Conservation (phyloP, 1,140 invertebrate species). For the Camponotus vicinus region DNA sequence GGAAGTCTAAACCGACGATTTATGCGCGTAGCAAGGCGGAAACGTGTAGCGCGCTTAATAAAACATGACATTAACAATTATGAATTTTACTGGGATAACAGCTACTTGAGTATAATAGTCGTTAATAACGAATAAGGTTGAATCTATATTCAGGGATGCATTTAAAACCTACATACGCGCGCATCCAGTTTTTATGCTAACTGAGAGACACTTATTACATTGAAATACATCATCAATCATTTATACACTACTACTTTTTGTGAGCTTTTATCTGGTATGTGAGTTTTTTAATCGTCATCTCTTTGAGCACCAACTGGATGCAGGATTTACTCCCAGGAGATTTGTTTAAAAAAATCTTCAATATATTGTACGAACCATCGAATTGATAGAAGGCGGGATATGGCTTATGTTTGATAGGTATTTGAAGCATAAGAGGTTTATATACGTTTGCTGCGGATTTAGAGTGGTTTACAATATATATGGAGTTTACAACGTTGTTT, state of each 20-base stretch:
- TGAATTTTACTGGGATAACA: conserved; percentile 9
- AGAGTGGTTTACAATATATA: conserved; percentile 2
- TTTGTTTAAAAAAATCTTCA: neutral
- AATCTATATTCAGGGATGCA: neutral
- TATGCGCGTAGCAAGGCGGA: neutral
- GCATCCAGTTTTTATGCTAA: neutral
- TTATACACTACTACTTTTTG: neutral
- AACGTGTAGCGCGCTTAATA: neutral
- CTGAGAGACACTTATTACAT: neutral
- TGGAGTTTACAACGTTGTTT: neutral
- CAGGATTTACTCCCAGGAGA: neutral
- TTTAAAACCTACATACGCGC: neutral
- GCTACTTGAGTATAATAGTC: neutral
- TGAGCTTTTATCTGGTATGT: neutral
- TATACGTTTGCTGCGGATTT: neutral
- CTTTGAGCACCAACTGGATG: neutral
- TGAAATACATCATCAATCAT: neutral
- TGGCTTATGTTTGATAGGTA: neutral
- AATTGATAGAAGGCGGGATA: neutral
- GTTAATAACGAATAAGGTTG: neutral
- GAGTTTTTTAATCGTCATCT: neutral
- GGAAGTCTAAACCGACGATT: neutral
- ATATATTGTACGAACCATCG: neutral
- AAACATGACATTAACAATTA: neutral
- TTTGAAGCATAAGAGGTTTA: neutral